Conservation (phyloP, 1,140 invertebrate genomes). For the Triops longicaudatus region DNA sequence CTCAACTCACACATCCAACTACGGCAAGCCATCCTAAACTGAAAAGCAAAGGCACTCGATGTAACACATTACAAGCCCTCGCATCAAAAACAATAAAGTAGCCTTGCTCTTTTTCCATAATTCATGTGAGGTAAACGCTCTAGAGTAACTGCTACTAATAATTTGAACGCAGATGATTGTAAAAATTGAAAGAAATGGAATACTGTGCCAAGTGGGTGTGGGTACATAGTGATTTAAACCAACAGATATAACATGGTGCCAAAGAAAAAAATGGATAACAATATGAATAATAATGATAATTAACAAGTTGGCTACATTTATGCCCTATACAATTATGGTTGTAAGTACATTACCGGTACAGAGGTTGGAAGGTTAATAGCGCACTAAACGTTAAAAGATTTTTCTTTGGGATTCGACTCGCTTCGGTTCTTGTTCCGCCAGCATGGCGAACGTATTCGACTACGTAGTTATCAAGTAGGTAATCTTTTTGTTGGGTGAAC, state of each 20-base stretch:
- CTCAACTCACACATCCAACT: not conserved
- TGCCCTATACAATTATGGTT: constrained; percentile 8
- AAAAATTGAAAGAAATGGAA: not conserved
- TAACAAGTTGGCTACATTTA: constrained; percentile 8
- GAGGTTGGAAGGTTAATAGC: not conserved
- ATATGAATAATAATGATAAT: not conserved
- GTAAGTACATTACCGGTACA: constrained; percentile 6
- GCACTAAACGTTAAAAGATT: not conserved
- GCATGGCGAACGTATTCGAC: too few relatives aligned
- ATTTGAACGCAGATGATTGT: not conserved
- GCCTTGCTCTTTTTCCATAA: not conserved
- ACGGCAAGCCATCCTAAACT: not conserved
- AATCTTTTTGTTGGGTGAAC: too few relatives aligned
- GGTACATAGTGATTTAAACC: not conserved
- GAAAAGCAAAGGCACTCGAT: constrained; percentile 11
- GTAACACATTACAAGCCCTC: not conserved
- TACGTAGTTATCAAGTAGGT: too few relatives aligned
- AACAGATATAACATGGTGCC: not conserved
- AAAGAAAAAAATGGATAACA: not conserved
- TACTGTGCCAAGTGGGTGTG: constrained; percentile 1
- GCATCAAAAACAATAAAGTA: not conserved
- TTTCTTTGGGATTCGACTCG: not conserved
- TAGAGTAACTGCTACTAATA: not conserved
- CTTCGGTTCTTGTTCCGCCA: not conserved
- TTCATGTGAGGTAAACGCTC: not conserved